Evolutionary conservation across 2,888 invertebrate species (phyloP), one percentile per base, ranked within the genome.

Genomic region (Hecatera dysodea): DNA sequence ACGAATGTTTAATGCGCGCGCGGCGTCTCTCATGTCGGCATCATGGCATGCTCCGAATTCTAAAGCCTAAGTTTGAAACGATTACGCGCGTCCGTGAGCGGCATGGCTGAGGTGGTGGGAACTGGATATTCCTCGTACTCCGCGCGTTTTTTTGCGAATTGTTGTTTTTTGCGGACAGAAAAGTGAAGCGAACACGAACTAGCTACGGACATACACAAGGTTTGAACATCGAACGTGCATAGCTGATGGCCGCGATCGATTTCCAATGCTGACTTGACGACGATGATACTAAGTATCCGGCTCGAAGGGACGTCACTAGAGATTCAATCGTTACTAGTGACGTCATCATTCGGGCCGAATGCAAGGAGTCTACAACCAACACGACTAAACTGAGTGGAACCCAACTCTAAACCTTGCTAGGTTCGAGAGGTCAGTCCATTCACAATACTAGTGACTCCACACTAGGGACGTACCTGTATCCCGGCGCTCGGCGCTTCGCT

Each of bases 151-250:
- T 83, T 85, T 85, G 75, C 80, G 84, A 81, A 73, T 83, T 78
- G 76, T 72, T 75, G 70, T 80, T 79, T 80, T 76, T 83, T 77
- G 85, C 82, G 75, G 81, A 86, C 81, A 86, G 87, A 89, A 89
- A 91, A 91, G 91, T 89, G 89, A 93, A 93, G 94, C 93, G 92
- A 93, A 93, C 94, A 92, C 93, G 92, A 86, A 91, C 94, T 93
- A 93, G 91, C 93, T 92, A 91, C 93, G 90, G 90, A 90, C 91
- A 88, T 87, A 88, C 87, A 90, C 90, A 90, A 76, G 80, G 77
- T 81, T 86, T 89, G 88, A 87, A 82, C 79, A 85, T 81, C 82
- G 82, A 85, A 73, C 80, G 80, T 82, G 85, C 80, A 76, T 65
- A 81, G 80, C 90, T 91, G 82, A 80, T 62, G 70, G 80, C 90